phyloP scores from a whole-genome alignment of 1,140 invertebrate species.

The Prorops nasuta region DNA sequence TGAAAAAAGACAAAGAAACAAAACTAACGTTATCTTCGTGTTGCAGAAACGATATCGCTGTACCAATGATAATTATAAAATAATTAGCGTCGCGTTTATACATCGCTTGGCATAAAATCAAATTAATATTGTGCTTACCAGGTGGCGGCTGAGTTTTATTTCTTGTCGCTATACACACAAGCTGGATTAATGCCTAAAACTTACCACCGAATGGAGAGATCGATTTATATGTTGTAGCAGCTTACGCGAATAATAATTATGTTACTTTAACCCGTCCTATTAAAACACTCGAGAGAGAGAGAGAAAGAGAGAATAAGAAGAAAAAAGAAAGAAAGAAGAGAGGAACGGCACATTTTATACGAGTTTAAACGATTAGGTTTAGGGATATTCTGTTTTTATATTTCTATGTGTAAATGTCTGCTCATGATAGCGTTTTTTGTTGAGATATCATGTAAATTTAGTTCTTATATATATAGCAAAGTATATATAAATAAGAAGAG shows the following conservation, averaged over 20 bases:
- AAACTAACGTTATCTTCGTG: conserved; percentile 20
- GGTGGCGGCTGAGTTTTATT: conserved; percentile 10
- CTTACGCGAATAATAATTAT: conserved; percentile 18
- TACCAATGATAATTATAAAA: conserved; percentile 19
- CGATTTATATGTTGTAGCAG: conserved; percentile 14
- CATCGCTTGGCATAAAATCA: conserved; percentile 23
- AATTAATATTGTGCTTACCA: conserved; percentile 6
- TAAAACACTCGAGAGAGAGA: conserved; percentile 24
- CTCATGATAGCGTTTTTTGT: conserved; percentile 50
- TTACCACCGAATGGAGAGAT: no score
- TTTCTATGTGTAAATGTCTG: conserved; percentile 53
- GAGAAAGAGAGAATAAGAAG: no score
- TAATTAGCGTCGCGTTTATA: conserved; percentile 31
- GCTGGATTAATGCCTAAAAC: no score
- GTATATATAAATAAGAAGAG: conserved; percentile 34
- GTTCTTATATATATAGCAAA: conserved; percentile 33
- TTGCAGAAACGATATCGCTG: conserved; percentile 22
- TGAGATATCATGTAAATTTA: conserved; percentile 55
- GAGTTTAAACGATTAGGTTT: conserved; percentile 41
- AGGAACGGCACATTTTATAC: conserved; percentile 51
- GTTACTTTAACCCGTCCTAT: conserved; percentile 43
- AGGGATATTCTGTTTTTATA: conserved; percentile 51
- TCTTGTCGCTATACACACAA: conserved; percentile 16
- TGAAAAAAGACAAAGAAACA: no score
- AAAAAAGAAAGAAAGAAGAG: no score